A percentile compares a stretch with the other conserved stretches of the same genome.
Conservation (phyloP, 1,140 invertebrate species). For the Ephestia elutella region DNA sequence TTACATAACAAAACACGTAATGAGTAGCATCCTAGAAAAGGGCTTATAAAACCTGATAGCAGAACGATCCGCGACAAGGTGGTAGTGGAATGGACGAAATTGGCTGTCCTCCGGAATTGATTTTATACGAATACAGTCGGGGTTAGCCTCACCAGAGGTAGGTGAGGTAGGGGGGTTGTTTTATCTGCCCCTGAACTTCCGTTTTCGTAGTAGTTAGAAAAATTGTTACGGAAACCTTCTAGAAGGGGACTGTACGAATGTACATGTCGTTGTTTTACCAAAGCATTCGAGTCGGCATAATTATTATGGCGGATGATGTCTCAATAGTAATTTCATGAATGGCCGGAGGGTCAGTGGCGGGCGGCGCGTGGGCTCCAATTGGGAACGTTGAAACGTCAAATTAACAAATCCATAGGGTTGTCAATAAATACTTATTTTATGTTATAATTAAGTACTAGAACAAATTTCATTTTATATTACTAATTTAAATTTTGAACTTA, state of each 20-base stretch:
- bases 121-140: too few relatives aligned
- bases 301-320: constrained; percentile 51
- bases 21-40: neutral
- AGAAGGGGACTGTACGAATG: neutral
- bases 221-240: too few relatives aligned
- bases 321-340: constrained; percentile 59
- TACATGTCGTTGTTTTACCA: neutral
- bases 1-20: constrained; percentile 36
- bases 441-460: too few relatives aligned
- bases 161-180: too few relatives aligned
- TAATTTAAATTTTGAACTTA: too few relatives aligned
- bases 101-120: too few relatives aligned
- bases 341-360: constrained; percentile 42
- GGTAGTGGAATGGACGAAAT: too few relatives aligned
- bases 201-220: too few relatives aligned
- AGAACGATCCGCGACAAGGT: too few relatives aligned
- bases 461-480: too few relatives aligned
- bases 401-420: constrained; percentile 43
- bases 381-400: constrained; percentile 55
- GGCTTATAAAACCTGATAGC: neutral
- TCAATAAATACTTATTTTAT: neutral
- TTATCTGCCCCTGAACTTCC: too few relatives aligned
- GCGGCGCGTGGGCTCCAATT: constrained; percentile 50
- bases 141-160: too few relatives aligned
- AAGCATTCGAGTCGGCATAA: constrained; percentile 20